Evolutionary conservation across 2,888 invertebrate genomes (phyloP).

Genomic region (Epinotia nisella): DNA sequence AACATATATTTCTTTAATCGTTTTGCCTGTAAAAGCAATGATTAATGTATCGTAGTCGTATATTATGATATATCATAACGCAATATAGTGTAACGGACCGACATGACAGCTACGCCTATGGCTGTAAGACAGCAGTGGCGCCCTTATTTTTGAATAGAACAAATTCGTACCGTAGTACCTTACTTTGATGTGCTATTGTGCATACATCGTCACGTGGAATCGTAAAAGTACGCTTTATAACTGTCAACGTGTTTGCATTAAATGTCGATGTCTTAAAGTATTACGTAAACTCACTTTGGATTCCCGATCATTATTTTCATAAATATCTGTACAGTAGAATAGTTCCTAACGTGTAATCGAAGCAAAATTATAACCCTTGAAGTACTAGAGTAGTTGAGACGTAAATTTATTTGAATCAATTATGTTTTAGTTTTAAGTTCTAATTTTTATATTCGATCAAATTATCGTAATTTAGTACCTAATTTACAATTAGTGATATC

Average conservation of each 20-base stretch:
- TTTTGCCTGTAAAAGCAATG: conserved; percentile 74
- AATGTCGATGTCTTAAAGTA: conserved; percentile 58
- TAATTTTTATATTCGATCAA: conserved; percentile 69
- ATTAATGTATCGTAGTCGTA: conserved; percentile 65
- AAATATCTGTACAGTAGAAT: conserved; percentile 80
- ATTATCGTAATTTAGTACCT: conserved; percentile 63
- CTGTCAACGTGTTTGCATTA: conserved; percentile 47
- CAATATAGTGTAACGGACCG: conserved; percentile 61
- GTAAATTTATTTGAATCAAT: conserved; percentile 66
- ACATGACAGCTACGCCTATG: conserved; percentile 65
- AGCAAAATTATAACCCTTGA: conserved; percentile 78
- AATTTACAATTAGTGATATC: conserved; percentile 66
- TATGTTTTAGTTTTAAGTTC: conserved; percentile 64
- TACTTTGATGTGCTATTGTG: conserved; percentile 50
- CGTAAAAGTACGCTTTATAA: conserved; percentile 33
- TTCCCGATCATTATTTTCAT: conserved; percentile 67
- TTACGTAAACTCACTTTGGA: conserved; percentile 60
- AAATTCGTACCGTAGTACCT: conserved; percentile 57
- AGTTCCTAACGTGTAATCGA: conserved; percentile 83
- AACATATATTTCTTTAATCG: conserved; percentile 73
- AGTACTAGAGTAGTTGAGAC: conserved; percentile 66
- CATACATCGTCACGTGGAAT: conserved; percentile 30
- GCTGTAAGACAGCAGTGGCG: conserved; percentile 73
- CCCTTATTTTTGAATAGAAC: conserved; percentile 49
- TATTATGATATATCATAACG: conserved; percentile 51